phyloP scores from a whole-genome alignment of 2,888 invertebrate species.

The Mythimna lalbum region DNA sequence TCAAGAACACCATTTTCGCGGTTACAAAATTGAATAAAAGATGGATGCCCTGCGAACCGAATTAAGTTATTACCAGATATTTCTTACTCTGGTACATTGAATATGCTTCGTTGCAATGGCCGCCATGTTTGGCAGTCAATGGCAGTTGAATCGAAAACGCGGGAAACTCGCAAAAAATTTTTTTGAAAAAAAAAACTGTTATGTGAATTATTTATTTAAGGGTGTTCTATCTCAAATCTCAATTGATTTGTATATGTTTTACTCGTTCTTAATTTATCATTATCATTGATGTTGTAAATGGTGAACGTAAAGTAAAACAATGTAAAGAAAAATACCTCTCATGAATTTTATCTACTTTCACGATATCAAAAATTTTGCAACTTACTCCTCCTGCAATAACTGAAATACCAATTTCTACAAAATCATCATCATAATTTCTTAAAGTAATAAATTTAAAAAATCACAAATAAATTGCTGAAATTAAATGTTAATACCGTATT shows the following conservation, averaged over 20 bases:
- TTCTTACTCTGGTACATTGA: slow-evolving; percentile 70
- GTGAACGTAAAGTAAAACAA: not conserved
- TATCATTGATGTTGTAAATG: not conserved
- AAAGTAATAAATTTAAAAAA: slow-evolving; percentile 33
- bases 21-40: slow-evolving; percentile 77
- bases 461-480: slow-evolving; percentile 51
- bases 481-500: slow-evolving; percentile 57
- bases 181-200: slow-evolving; percentile 19
- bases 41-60: slow-evolving; percentile 69
- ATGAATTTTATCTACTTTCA: not conserved
- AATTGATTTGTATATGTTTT: too few relatives aligned
- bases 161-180: slow-evolving; percentile 41
- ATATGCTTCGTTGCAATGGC: slow-evolving; percentile 61
- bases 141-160: slow-evolving; percentile 50
- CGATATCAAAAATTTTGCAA: not conserved
- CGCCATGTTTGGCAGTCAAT: slow-evolving; percentile 64
- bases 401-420: slow-evolving; percentile 27
- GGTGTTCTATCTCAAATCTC: too few relatives aligned
- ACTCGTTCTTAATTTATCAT: not conserved
- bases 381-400: not conserved
- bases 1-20: slow-evolving; percentile 69
- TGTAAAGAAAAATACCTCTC: not conserved
- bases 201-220: not conserved
- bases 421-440: slow-evolving; percentile 27
- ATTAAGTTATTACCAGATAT: slow-evolving; percentile 80